Percentiles rank a stretch among this genome's conserved stretches.
Evolutionary conservation across 2,888 invertebrate genomes (phyloP).

Genomic region (Morinoia aosen): DNA sequence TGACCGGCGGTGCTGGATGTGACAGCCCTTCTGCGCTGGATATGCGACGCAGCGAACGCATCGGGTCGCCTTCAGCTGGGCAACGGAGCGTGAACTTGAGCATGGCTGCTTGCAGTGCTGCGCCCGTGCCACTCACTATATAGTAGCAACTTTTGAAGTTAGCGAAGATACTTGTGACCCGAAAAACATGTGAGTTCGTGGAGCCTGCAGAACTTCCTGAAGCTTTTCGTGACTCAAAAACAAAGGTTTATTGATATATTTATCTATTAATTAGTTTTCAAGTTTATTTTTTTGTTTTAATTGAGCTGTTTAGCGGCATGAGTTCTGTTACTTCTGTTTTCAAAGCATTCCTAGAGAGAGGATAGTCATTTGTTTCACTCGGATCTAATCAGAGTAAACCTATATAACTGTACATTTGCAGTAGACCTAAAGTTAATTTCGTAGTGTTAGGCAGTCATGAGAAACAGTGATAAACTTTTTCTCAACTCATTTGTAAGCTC

Average conservation of each 20-base stretch:
- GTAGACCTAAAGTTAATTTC: too few species aligned
- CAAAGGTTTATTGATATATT: not conserved
- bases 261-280: too few species aligned
- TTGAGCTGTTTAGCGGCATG: not conserved
- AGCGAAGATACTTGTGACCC: not conserved
- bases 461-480: not conserved
- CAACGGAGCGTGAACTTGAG: not conserved
- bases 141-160: not conserved
- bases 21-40: not conserved
- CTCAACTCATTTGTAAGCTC: not conserved
- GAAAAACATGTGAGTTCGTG: not conserved
- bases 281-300: not conserved
- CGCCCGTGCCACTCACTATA: not conserved
- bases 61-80: not conserved
- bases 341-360: not conserved
- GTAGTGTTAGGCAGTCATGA: not conserved
- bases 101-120: not conserved
- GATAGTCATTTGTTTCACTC: not conserved
- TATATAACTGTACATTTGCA: too few species aligned
- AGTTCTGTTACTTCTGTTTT: not conserved
- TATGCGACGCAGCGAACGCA: not conserved
- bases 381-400: not conserved
- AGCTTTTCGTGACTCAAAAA: not conserved
- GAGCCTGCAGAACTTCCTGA: not conserved
- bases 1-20: not conserved